Conservation (phyloP, 1,140 invertebrate species). For the Drusus annulatus region DNA sequence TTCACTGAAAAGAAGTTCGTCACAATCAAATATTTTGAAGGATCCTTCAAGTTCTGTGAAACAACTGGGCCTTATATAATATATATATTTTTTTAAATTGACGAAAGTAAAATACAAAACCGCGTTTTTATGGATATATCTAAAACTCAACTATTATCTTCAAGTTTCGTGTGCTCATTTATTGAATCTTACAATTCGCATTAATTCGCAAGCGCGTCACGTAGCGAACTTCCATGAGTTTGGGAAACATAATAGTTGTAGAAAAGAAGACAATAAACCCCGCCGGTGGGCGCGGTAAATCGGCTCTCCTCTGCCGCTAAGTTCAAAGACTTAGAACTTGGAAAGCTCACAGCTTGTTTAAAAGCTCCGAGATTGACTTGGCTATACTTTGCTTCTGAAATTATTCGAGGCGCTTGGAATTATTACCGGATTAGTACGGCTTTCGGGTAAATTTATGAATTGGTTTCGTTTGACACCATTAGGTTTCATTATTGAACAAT, state of each 20-base stretch:
- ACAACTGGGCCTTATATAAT: too few species aligned
- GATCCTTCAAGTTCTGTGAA: too few species aligned
- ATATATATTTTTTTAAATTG: too few species aligned
- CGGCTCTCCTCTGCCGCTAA: conserved; percentile 4
- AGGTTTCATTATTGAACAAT: too few species aligned
- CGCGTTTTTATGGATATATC: too few species aligned
- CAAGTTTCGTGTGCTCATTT: too few species aligned
- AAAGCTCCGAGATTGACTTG: conserved; percentile 25
- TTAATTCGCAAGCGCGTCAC: not conserved
- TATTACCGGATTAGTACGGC: not conserved
- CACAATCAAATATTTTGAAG: too few species aligned
- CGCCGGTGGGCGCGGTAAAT: not conserved
- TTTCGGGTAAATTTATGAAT: not conserved
- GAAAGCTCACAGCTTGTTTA: conserved; percentile 5
- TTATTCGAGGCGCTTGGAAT: not conserved
- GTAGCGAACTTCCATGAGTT: not conserved
- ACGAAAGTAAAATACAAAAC: too few species aligned
- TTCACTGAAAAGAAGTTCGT: too few species aligned
- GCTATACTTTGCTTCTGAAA: conserved; percentile 13
- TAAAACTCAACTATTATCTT: too few species aligned
- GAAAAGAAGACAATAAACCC: conserved; percentile 21
- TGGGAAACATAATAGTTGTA: conserved; percentile 2
- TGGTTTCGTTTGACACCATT: not conserved
- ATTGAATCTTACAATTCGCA: too few species aligned
- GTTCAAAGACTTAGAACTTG: conserved; percentile 28